phyloP scores from a whole-genome alignment of 2,888 invertebrate genomes.

The Caradrina clavipalpis region DNA sequence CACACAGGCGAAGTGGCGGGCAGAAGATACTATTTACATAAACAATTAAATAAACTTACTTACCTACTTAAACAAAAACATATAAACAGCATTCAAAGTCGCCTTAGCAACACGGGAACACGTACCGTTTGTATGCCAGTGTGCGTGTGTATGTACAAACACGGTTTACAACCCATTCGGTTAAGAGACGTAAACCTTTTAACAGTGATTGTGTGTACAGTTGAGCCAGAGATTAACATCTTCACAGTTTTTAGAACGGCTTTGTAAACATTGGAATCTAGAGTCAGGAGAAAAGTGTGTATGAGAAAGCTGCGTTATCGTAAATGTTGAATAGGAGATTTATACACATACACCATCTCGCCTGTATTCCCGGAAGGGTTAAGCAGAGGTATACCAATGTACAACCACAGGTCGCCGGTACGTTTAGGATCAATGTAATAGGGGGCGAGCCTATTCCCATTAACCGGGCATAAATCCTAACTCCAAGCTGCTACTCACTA shows the following conservation, averaged over 20 bases:
- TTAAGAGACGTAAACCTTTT: conserved; percentile 38
- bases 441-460: too few species aligned
- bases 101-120: conserved; percentile 18
- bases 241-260: conserved; percentile 30
- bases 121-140: conserved; percentile 19
- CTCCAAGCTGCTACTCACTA: too few species aligned
- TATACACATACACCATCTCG: too few species aligned
- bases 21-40: too few species aligned
- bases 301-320: not conserved
- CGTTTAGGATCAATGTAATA: too few species aligned
- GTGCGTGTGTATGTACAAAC: not conserved
- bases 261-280: conserved; percentile 21
- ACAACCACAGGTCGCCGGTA: too few species aligned
- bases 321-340: not conserved
- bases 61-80: too few species aligned
- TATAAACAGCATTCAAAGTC: conserved; percentile 20
- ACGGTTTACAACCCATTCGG: conserved; percentile 27
- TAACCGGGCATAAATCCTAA: too few species aligned
- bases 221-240: conserved; percentile 30
- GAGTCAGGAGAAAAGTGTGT: not conserved
- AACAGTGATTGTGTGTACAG: conserved; percentile 31
- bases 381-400: too few species aligned
- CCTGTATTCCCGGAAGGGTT: too few species aligned
- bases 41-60: too few species aligned
- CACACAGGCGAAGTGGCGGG: too few species aligned